These are phyloP conservation scores for Drosophila novamexicana DNA, from an alignment of 1,140 invertebrate species.

Conservation along the genomic window DNA sequence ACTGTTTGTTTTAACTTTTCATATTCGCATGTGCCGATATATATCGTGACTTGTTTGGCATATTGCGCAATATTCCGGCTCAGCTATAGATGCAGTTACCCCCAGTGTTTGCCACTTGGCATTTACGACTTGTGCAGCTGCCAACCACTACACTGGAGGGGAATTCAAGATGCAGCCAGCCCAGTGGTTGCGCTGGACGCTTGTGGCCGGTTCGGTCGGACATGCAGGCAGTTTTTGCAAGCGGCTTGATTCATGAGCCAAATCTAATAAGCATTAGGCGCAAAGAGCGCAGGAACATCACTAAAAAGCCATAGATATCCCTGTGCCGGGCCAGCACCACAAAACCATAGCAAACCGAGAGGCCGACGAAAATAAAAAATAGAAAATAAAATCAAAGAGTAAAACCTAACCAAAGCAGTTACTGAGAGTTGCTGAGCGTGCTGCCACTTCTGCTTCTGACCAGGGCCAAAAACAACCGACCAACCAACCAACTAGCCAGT, in stretches of 20 bases:
- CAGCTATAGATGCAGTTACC: constrained; percentile 29
- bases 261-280: constrained; percentile 80
- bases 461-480: constrained; percentile 27
- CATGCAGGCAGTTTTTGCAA: constrained; percentile 35
- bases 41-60: constrained; percentile 58
- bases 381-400: constrained; percentile 26
- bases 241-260: constrained; percentile 69
- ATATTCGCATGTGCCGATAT: constrained; percentile 30
- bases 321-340: constrained; percentile 20
- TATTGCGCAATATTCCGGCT: constrained; percentile 42
- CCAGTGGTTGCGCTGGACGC: constrained; percentile 3
- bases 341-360: constrained; percentile 57
- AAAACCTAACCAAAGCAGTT: constrained; percentile 64
- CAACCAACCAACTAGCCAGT: constrained; percentile 45
- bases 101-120: constrained; percentile 34
- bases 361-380: constrained; percentile 49
- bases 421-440: constrained; percentile 65
- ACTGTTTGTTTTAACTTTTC: constrained; percentile 42
- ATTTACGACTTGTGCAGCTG: constrained; percentile 38
- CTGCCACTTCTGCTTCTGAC: constrained; percentile 60
- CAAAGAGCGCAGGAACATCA: constrained; percentile 37
- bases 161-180: constrained; percentile 20
- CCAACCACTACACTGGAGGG: constrained; percentile 19
- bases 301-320: constrained; percentile 43
- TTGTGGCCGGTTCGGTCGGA: constrained; percentile 12